Conservation (phyloP, 2,797 vertebrate species). For the Babyrousa celebensis region DNA sequence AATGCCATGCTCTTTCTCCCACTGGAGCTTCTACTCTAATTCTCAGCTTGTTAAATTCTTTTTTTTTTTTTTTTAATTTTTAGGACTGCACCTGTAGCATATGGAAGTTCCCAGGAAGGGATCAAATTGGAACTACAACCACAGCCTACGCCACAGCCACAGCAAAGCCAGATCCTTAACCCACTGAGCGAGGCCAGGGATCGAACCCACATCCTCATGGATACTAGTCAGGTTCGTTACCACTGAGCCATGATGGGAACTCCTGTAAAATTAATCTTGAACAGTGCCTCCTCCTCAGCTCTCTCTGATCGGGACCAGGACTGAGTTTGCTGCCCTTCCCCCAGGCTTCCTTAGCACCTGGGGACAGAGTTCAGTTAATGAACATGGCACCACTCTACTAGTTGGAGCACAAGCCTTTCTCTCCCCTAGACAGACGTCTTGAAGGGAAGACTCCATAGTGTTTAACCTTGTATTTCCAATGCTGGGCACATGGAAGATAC, state of each 20-base stretch:
- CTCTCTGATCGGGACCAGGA: background rate
- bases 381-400: background rate
- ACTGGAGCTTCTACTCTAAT: accelerated
- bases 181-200: too few relatives aligned
- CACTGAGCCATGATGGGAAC: too few relatives aligned
- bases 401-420: background rate
- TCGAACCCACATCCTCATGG: too few relatives aligned
- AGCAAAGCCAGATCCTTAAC: too few relatives aligned
- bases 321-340: background rate
- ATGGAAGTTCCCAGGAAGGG: too few relatives aligned
- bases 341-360: background rate
- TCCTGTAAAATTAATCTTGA: background rate
- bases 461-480: background rate
- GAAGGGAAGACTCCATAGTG: background rate
- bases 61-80: too few relatives aligned
- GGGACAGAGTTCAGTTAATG: background rate
- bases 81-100: too few relatives aligned
- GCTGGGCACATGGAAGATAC: background rate
- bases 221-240: too few relatives aligned
- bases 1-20: background rate
- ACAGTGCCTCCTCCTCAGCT: background rate
- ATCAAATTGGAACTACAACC: too few relatives aligned
- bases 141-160: too few relatives aligned
- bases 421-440: background rate
- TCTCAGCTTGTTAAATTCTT: background rate